Conservation (phyloP, 2,797 vertebrate genomes). For the Lates japonicus region DNA sequence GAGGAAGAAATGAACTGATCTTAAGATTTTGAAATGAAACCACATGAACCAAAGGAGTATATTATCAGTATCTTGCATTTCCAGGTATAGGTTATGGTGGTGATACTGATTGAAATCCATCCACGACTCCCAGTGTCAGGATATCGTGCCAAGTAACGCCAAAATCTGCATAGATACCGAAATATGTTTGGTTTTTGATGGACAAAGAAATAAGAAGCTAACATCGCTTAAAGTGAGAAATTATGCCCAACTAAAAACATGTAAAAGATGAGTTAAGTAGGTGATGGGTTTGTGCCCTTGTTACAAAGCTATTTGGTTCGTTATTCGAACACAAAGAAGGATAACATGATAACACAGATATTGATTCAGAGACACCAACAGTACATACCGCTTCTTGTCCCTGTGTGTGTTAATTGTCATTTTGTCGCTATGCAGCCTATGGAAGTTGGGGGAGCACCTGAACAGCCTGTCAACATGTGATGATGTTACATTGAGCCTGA, state of each 20-base stretch:
- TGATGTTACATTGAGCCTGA: constrained; percentile 90
- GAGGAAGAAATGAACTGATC: not conserved
- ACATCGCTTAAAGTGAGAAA: not conserved
- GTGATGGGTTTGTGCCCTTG: not conserved
- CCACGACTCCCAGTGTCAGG: not conserved
- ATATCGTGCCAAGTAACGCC: not conserved
- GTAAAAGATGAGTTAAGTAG: not conserved
- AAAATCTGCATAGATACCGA: not conserved
- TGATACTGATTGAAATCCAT: not conserved
- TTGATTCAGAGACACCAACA: not conserved
- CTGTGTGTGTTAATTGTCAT: not conserved
- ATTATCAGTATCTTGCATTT: too few relatives aligned
- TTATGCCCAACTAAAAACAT: not conserved
- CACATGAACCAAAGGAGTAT: not conserved
- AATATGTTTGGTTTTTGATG: constrained; percentile 7
- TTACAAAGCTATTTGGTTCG: not conserved
- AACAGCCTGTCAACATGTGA: constrained; percentile 99
- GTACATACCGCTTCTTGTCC: not conserved
- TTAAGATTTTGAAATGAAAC: not conserved
- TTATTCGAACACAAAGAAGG: constrained; percentile 12
- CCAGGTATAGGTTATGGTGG: too few relatives aligned
- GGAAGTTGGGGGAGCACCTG: constrained; percentile 94
- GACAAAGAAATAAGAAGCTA: not conserved
- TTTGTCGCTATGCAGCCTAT: constrained; percentile 89
- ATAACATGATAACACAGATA: not conserved